Conservation (phyloP, 1,140 invertebrate species). For the Brachionus calyciflorus region DNA sequence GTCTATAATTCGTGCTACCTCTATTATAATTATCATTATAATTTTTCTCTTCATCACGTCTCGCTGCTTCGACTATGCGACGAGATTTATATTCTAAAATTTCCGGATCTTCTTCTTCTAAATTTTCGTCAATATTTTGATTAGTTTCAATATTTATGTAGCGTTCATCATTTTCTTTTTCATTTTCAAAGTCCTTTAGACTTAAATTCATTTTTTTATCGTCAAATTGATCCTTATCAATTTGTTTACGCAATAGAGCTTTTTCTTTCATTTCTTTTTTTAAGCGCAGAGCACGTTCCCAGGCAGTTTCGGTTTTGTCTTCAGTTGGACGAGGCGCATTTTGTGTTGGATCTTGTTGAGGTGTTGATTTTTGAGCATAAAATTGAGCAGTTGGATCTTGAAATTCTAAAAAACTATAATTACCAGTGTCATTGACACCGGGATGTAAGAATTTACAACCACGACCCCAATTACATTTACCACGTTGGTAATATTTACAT, state of each 20-base stretch:
- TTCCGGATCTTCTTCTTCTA: conserved; percentile 28
- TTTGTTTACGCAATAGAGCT: conserved; percentile 1
- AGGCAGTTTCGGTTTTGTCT: conserved; percentile 14
- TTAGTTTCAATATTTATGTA: conserved; percentile 30
- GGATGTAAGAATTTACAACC: conserved; percentile 45
- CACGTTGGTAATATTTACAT: conserved; percentile 37
- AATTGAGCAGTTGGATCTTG: conserved; percentile 33
- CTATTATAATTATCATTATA: neutral
- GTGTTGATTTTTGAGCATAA: neutral
- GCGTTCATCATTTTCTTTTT: conserved; percentile 45
- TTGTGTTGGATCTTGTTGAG: neutral
- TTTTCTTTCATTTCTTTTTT: conserved; percentile 47
- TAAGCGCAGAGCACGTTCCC: conserved; percentile 27
- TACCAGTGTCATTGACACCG: conserved; percentile 36
- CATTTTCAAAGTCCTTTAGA: conserved; percentile 41
- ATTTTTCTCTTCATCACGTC: neutral
- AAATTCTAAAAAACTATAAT: conserved; percentile 29
- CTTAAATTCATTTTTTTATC: conserved; percentile 47
- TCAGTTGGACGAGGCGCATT: neutral
- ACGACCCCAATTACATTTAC: conserved; percentile 41
- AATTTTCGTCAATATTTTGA: neutral
- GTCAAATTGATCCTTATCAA: conserved; percentile 35
- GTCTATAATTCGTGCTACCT: neutral
- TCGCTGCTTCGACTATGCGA: neutral
- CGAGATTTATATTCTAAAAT: neutral